Percentiles rank a stretch among this genome's conserved stretches.
These are phyloP conservation scores for Hycleus phaleratus DNA, from an alignment of 1,140 invertebrate species.

Conservation along the genomic window DNA sequence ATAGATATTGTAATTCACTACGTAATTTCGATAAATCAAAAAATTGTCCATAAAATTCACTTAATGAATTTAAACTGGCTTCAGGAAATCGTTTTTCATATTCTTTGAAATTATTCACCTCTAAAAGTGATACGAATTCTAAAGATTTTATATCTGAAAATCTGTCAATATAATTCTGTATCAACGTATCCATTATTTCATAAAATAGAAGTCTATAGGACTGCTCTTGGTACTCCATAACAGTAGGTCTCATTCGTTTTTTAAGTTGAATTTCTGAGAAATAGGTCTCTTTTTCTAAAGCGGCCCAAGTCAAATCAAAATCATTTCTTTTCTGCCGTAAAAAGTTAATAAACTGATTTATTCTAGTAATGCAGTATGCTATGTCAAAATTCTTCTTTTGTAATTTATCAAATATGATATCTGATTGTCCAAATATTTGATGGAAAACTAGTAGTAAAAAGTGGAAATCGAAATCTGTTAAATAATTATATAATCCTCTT, in stretches of 20 bases:
- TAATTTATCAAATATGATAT: not conserved
- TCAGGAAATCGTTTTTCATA: constrained; percentile 1
- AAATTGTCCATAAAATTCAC: not conserved
- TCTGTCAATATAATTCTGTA: constrained; percentile 1
- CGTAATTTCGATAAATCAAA: constrained; percentile 3
- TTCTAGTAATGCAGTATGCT: no score
- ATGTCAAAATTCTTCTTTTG: not conserved
- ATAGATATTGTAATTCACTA: constrained; percentile 3
- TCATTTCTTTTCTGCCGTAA: no score
- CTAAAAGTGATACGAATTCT: constrained; percentile 4
- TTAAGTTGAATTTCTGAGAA: no score
- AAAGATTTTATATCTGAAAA: constrained; percentile 8
- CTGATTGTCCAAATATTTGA: constrained; percentile 2
- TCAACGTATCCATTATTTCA: not conserved
- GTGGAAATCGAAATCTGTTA: not conserved
- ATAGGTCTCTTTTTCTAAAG: no score
- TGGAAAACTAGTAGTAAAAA: constrained; percentile 3
- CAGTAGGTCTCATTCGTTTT: no score
- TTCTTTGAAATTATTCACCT: constrained; percentile 1
- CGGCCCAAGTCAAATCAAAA: no score
- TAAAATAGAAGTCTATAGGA: no score
- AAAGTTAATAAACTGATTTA: no score
- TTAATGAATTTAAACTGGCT: constrained; percentile 3
- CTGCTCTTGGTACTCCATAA: no score
- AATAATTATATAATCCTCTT: not conserved